These are phyloP conservation scores for Proctacanthus coquilletti DNA, from an alignment of 1,140 invertebrate species.

Conservation along the genomic window DNA sequence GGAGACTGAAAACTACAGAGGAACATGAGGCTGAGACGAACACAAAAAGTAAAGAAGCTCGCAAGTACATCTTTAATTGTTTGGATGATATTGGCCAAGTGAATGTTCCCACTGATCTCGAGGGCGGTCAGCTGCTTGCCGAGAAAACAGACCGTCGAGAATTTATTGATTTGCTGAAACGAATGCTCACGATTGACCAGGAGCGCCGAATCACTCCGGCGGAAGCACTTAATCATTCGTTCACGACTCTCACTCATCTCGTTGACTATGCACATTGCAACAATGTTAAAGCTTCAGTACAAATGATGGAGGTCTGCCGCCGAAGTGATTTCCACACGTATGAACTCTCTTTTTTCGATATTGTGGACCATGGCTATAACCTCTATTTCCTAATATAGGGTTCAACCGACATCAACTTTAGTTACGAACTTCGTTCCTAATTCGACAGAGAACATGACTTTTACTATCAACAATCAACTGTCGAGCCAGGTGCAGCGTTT, in stretches of 20 bases:
- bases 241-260: constrained; percentile 83
- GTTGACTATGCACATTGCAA: constrained; percentile 94
- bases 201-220: constrained; percentile 87
- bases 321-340: constrained; percentile 44
- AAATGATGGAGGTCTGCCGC: constrained; percentile 88
- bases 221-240: constrained; percentile 88
- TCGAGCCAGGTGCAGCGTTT: constrained; percentile 55
- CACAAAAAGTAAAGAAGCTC: constrained; percentile 97
- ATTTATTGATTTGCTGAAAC: constrained; percentile 91
- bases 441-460: constrained; percentile 67
- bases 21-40: constrained; percentile 96
- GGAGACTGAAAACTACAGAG: constrained; percentile 93
- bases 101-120: constrained; percentile 91
- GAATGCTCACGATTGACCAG: constrained; percentile 97
- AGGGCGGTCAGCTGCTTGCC: constrained; percentile 84
- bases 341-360: constrained; percentile 15
- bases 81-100: constrained; percentile 97
- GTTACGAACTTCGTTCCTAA: constrained; percentile 57
- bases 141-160: constrained; percentile 93
- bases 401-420: constrained; percentile 46
- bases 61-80: constrained; percentile 99
- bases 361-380: not conserved
- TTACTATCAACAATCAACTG: constrained; percentile 73
- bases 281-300: constrained; percentile 86
- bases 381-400: constrained; percentile 13